A percentile compares a stretch with the other conserved stretches of the same genome.
phyloP scores from a whole-genome alignment of 2,888 invertebrate genomes.

The Drosophila neonasuta region DNA sequence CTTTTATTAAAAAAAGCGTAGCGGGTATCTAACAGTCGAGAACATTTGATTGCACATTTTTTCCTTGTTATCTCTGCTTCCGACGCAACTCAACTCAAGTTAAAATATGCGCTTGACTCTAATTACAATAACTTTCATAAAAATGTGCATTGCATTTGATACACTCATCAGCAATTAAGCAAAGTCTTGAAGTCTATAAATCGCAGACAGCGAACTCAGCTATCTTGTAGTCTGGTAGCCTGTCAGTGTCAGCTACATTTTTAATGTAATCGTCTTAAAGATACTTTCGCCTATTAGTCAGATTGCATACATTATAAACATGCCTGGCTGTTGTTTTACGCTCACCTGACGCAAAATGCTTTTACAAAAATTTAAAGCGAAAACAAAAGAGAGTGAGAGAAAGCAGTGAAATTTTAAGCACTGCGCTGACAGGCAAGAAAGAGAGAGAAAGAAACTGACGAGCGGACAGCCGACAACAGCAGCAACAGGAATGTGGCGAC shows the following conservation, averaged over 20 bases:
- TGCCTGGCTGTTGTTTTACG: conserved; percentile 29
- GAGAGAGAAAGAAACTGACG: conserved; percentile 1
- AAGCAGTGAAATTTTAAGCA: conserved; percentile 47
- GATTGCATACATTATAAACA: conserved; percentile 32
- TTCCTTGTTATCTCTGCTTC: not conserved
- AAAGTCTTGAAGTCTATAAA: not conserved
- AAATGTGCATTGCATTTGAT: not conserved
- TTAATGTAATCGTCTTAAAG: conserved; percentile 30
- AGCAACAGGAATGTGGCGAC: conserved; percentile 42
- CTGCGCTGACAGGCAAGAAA: conserved; percentile 52
- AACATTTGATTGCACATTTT: too few species aligned
- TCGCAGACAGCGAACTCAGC: not conserved
- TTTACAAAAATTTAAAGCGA: conserved; percentile 33
- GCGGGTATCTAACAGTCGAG: too few species aligned
- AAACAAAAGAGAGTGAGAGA: conserved; percentile 10
- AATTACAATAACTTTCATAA: not conserved
- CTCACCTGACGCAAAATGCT: conserved; percentile 54
- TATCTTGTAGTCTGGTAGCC: not conserved
- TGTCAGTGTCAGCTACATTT: conserved; percentile 7
- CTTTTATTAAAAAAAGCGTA: too few species aligned
- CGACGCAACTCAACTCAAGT: not conserved
- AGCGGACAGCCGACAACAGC: conserved; percentile 15
- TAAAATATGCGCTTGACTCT: not conserved
- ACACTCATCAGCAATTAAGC: not conserved
- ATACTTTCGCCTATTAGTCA: conserved; percentile 15